Percentiles rank a stretch among this genome's conserved stretches.
phyloP scores from a whole-genome alignment of 2,113 vertebrate genomes.

The Microcebus lehilahytsara region DNA sequence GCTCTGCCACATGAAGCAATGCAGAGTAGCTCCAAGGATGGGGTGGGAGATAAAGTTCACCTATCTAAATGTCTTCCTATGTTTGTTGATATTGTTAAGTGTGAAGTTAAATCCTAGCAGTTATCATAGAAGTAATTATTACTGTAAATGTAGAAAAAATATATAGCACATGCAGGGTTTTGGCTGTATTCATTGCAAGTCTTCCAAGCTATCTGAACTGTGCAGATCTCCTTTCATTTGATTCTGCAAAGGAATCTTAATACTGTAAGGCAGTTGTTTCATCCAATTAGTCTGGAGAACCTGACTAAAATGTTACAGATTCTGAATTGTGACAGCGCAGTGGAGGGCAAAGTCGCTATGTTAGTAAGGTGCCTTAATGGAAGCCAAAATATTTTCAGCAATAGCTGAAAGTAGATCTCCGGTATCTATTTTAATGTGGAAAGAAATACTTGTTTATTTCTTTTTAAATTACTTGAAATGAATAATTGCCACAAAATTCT shows the following conservation, averaged over 20 bases:
- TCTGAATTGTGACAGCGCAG: conserved; percentile 47
- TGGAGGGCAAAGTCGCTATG: conserved; percentile 34
- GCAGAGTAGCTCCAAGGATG: background rate
- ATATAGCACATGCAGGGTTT: background rate
- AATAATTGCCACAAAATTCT: conserved; percentile 37
- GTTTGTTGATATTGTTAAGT: conserved; percentile 30
- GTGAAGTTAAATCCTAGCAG: conserved; percentile 41
- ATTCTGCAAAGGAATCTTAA: conserved; percentile 65
- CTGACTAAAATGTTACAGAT: conserved; percentile 79
- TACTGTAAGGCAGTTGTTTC: conserved; percentile 72
- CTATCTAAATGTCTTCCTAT: conserved; percentile 32
- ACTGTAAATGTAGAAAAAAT: conserved; percentile 27
- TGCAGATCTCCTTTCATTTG: conserved; percentile 64
- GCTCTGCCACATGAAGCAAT: background rate
- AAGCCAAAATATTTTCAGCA: conserved; percentile 67
- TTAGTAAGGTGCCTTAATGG: conserved; percentile 44
- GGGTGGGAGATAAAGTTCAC: conserved; percentile 9
- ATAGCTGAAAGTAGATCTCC: conserved; percentile 50
- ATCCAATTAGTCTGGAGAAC: conserved; percentile 71
- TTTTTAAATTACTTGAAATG: conserved; percentile 57
- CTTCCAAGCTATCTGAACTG: conserved; percentile 79
- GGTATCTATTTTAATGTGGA: conserved; percentile 35
- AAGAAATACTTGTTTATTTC: conserved; percentile 65
- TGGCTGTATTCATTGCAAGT: conserved; percentile 65
- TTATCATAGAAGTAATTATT: background rate